These are phyloP conservation scores for Eueides isabella DNA, from an alignment of 1,140 invertebrate genomes.

Conservation along the genomic window DNA sequence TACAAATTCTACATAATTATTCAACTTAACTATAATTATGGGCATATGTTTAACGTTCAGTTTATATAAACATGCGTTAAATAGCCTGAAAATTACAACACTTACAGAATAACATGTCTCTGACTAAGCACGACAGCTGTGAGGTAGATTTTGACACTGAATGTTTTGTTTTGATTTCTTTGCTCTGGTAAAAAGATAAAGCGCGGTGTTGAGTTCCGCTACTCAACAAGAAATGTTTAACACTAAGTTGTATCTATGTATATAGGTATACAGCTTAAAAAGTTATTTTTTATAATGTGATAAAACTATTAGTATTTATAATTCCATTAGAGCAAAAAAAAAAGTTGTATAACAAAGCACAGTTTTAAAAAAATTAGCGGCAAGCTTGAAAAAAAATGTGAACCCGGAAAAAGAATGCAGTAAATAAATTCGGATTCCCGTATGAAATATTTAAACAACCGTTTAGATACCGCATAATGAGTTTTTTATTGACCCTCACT, in stretches of 20 bases:
- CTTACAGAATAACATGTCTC: too few relatives aligned
- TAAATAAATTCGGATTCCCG: background rate
- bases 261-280: too few relatives aligned
- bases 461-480: background rate
- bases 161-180: too few relatives aligned
- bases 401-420: background rate
- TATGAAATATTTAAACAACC: constrained; percentile 2
- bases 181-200: too few relatives aligned
- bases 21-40: background rate
- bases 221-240: too few relatives aligned
- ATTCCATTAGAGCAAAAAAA: background rate
- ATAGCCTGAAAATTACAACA: too few relatives aligned
- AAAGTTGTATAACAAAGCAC: background rate
- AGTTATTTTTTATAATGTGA: too few relatives aligned
- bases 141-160: too few relatives aligned
- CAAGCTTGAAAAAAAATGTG: background rate
- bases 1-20: background rate
- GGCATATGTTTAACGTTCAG: background rate
- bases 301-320: background rate
- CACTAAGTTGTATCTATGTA: too few relatives aligned
- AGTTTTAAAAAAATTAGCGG: background rate
- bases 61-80: too few relatives aligned
- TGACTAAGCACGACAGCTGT: too few relatives aligned
- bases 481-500: constrained; percentile 6
- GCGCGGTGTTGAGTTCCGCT: too few relatives aligned